A percentile compares a stretch with the other conserved stretches of the same genome.
Evolutionary conservation across 2,113 vertebrate genomes (phyloP).

Genomic region (Tor tambroides): DNA sequence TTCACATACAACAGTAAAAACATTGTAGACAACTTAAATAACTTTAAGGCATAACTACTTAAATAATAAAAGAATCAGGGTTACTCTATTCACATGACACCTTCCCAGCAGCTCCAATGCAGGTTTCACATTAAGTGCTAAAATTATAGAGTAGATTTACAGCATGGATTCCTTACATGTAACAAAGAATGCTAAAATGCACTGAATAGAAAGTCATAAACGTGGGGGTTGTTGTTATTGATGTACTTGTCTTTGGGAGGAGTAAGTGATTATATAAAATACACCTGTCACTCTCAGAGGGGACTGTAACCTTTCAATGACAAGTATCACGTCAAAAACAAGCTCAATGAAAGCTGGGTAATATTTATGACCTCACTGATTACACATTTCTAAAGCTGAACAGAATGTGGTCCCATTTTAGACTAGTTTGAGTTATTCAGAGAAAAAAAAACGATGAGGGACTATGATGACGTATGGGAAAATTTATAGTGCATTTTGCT

Average conservation of each 20-base stretch:
- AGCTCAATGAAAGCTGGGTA: background rate
- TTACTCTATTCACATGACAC: conserved; percentile 83
- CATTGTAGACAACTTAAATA: conserved; percentile 83
- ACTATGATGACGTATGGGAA: background rate
- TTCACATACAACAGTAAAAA: conserved; percentile 81
- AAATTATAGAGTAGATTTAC: conserved; percentile 76
- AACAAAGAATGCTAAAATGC: conserved; percentile 56
- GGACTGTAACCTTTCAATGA: background rate
- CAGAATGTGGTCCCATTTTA: background rate
- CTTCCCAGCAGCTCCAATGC: conserved; percentile 81
- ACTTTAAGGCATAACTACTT: conserved; percentile 82
- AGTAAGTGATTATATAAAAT: background rate
- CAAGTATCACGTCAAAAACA: background rate
- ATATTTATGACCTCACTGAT: background rate
- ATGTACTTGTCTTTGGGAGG: conserved; percentile 8
- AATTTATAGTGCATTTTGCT: background rate
- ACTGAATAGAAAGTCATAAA: conserved; percentile 36
- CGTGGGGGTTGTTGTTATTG: background rate
- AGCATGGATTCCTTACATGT: conserved; percentile 74
- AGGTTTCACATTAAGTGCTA: conserved; percentile 87
- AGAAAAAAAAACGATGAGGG: background rate
- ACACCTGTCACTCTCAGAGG: conserved; percentile 27
- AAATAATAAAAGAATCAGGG: conserved; percentile 78
- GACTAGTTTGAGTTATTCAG: background rate
- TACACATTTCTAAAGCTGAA: conserved; percentile 17